A percentile compares a stretch with the other conserved stretches of the same genome.
These are phyloP conservation scores for Rhineura floridana DNA, from an alignment of 2,113 vertebrate genomes.

Conservation along the genomic window DNA sequence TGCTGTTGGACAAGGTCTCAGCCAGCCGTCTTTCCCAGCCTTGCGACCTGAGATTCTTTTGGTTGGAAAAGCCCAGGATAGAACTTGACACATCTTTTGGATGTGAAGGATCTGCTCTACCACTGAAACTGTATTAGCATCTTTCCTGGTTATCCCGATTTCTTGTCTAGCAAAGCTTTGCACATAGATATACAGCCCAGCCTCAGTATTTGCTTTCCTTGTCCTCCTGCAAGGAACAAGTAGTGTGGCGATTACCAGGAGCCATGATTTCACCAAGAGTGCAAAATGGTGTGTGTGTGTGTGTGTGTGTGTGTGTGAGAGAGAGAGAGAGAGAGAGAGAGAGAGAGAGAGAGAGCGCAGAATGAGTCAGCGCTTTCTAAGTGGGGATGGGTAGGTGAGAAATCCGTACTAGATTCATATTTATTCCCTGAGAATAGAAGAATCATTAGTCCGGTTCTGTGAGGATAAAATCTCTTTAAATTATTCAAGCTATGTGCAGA, in stretches of 20 bases:
- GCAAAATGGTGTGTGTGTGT: not conserved
- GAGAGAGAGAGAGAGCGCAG: not conserved
- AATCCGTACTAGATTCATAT: conserved; percentile 4
- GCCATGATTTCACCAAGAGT: not conserved
- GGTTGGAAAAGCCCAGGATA: not conserved
- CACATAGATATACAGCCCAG: not conserved
- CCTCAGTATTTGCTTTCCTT: too few relatives aligned
- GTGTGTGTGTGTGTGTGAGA: too few relatives aligned
- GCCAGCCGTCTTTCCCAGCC: not conserved
- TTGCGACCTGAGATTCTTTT: not conserved
- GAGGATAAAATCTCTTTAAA: conserved; percentile 20
- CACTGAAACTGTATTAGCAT: not conserved
- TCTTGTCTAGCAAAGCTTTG: not conserved
- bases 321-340: not conserved
- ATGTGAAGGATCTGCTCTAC: not conserved
- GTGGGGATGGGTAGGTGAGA: not conserved
- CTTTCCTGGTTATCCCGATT: not conserved
- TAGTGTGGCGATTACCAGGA: not conserved
- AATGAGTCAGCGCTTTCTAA: conserved; percentile 58
- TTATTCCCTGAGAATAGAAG: conserved; percentile 26
- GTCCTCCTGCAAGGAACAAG: not conserved
- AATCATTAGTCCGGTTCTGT: not conserved
- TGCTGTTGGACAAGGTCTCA: not conserved
- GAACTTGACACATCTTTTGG: too few relatives aligned
- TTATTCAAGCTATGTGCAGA: conserved; percentile 14